Evolutionary conservation across 2,797 vertebrate species (phyloP), one percentile per base, ranked within the genome.

Genomic region (Sarcoramphus papa): DNA sequence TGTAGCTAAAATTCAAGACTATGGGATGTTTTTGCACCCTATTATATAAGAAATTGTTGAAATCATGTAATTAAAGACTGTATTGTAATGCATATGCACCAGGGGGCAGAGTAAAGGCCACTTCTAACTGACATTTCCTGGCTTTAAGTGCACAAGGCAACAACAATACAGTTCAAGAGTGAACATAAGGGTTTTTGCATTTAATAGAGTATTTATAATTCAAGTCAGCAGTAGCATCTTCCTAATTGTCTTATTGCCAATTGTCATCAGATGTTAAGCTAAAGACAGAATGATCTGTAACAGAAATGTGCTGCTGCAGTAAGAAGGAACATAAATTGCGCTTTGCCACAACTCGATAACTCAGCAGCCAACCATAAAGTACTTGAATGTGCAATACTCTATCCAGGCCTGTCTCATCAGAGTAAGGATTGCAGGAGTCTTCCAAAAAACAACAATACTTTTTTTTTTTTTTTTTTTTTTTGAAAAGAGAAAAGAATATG

Each of bases 241-340:
- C 63, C 85, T 97, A 94, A 96, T 92, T 92, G 74, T 87, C 78
- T 86, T 94, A 77, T 48, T 94, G 72, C 75, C 96, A 96, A 84
- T 91, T 97, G 92, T 97, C 88, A 95, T 83, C 65, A 94, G 88
- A 68, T 40, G 59, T 95, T 95, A 90, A 94, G 73, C 85, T 96
- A 62, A 96, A 97, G 95, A 77, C 30, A 65, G 47, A 92, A 73
- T 89, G 85, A 93, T 69, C 14, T 73, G 77, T 84, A 95, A 88
- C 70, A 89, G 75, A 91, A 86, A 84, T 62, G 28, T 40, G 22
- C 80, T 85, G 35, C 56, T 92, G 85, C 53, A 62, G 35, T 6
- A 41, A 50, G 41, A 72, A 74, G 23, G 41, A 90, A 21, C 80
- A 41, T 69, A 88, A 94, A 84, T 48, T 14, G 5, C 47, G 53